Conservation (phyloP, 1,140 invertebrate genomes). For the Musca domestica region DNA sequence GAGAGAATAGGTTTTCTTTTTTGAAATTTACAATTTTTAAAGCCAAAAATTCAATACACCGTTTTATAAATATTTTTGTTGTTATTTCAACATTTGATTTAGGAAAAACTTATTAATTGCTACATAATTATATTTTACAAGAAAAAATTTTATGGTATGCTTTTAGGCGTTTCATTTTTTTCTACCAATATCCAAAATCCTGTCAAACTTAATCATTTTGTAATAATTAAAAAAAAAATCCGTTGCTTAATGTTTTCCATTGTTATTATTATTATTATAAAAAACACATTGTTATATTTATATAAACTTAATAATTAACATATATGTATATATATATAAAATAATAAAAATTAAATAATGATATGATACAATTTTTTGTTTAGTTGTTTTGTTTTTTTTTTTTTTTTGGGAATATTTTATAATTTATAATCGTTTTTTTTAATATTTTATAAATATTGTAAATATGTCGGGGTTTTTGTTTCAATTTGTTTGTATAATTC, state of each 20-base stretch:
- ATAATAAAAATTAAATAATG: slow-evolving; percentile 11
- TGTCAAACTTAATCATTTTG: no score
- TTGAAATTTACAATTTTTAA: slow-evolving; percentile 5
- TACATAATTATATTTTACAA: not conserved
- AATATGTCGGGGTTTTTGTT: slow-evolving; percentile 1
- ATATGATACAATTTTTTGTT: slow-evolving; percentile 8
- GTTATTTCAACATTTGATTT: no score
- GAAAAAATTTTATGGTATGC: no score
- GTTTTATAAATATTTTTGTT: no score
- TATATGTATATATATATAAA: not conserved
- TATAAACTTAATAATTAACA: slow-evolving; percentile 6
- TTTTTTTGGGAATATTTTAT: not conserved
- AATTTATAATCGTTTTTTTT: not conserved
- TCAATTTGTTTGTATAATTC: not conserved
- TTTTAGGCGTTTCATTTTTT: slow-evolving; percentile 2
- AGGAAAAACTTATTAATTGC: no score
- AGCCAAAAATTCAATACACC: not conserved
- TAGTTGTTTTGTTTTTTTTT: not conserved
- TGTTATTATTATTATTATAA: no score
- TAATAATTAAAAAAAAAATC: no score
- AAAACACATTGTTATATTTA: no score
- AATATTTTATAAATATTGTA: not conserved
- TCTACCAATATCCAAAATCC: not conserved
- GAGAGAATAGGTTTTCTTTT: not conserved
- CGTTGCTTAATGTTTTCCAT: no score